Base-by-base conservation (phyloP, 2,113 vertebrate species). In the Equus przewalskii region DNA sequence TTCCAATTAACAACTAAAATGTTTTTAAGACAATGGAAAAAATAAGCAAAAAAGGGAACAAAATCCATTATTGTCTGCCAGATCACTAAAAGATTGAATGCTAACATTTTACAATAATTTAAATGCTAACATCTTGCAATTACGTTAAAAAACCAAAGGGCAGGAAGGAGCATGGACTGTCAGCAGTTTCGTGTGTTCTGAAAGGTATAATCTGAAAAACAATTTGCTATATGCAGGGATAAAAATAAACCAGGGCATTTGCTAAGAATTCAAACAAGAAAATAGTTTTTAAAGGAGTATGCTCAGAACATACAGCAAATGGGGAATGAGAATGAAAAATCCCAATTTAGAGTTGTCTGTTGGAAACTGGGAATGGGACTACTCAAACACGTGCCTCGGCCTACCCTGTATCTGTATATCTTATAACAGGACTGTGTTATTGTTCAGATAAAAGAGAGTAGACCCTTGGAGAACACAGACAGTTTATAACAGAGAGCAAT, bases 51-150 rank as follows among this genome's bases (percentile, higher is more conserved):
- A 73, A 73, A 24, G 16, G 64, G 64, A 83, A 76, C 83, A 67
- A 69, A 41, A 10, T 56, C 18, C 2, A 65, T 41, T 9, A 49
- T 18, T 78, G 12, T 60, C 88, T 89, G 36, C 51, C 58, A 91
- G 73, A 73, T 87, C 5, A 93, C 44, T 69, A 51, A 88, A 62
- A 56, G 58, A 91, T 76, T 1, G 62, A 84, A 75, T 58, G 33
- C 10, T 80, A 91, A 33, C 24, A 46, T 91, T 62, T 87, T 51
- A 33, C 22, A 87, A 83, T 60, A 78, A 78, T 65, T 76, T 78
- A 83, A 93, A 81, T 90, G 60, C 5, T 75, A 76, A 93, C 6
- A 30, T 79, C n/a, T 91, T 86, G 26, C 22, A 86, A 65, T 78
- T 51, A 65, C 26, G 60, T 85, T 65, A 72, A 82, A 82, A 89